Evolutionary conservation across 2,888 invertebrate genomes (phyloP).

Genomic region (Hypomecis atomaria): DNA sequence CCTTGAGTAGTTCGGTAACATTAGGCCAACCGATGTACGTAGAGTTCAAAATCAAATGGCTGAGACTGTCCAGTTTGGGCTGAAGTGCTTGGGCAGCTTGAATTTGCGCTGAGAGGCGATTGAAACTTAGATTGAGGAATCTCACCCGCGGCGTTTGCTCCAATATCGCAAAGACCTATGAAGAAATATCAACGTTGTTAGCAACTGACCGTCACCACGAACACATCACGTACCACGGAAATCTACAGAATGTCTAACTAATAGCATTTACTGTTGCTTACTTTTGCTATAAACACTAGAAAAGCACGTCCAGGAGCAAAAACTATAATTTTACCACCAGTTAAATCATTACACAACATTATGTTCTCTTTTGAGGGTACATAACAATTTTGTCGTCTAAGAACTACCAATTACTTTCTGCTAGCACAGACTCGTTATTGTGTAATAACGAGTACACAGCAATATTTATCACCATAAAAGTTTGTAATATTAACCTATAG

Average conservation of each 20-base stretch:
- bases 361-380: neutral
- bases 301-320: slow-evolving; percentile 43
- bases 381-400: slow-evolving; percentile 9
- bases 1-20: slow-evolving; percentile 89
- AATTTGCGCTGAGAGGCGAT: slow-evolving; percentile 90
- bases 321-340: slow-evolving; percentile 30
- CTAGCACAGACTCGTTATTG: slow-evolving; percentile 7
- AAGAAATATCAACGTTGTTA: slow-evolving; percentile 34
- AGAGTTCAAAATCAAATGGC: slow-evolving; percentile 93
- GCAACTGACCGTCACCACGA: slow-evolving; percentile 33
- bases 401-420: neutral
- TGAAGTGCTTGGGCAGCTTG: slow-evolving; percentile 80
- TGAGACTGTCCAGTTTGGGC: slow-evolving; percentile 85
- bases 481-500: too few species aligned
- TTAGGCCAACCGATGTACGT: slow-evolving; percentile 94
- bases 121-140: slow-evolving; percentile 96
- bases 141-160: slow-evolving; percentile 94
- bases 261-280: slow-evolving; percentile 50
- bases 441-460: too few species aligned
- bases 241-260: slow-evolving; percentile 33
- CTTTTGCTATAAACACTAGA: slow-evolving; percentile 52
- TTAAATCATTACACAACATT: neutral
- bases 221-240: slow-evolving; percentile 47
- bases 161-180: slow-evolving; percentile 92
- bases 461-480: neutral